Evolutionary conservation across 2,888 invertebrate species (phyloP).

Genomic region (Xylocampa areola): DNA sequence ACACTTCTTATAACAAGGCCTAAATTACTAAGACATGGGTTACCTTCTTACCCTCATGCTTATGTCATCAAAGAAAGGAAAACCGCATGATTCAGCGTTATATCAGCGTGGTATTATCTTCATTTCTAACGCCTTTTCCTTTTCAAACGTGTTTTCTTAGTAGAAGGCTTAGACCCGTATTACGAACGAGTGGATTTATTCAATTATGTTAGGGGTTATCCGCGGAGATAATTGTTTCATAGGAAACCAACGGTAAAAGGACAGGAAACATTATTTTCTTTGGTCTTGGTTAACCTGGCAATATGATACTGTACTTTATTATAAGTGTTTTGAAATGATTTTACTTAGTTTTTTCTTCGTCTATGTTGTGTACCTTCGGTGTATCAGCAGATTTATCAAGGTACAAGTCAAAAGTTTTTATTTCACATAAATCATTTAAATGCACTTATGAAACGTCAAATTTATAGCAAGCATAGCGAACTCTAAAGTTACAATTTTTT

Average conservation of each 20-base stretch:
- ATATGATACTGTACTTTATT: background rate
- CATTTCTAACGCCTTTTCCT: constrained; percentile 21
- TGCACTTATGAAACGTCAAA: too few relatives aligned
- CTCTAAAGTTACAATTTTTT: too few relatives aligned
- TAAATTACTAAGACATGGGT: constrained; percentile 32
- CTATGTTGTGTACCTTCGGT: too few relatives aligned
- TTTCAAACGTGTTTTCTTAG: constrained; percentile 14
- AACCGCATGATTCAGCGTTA: constrained; percentile 35
- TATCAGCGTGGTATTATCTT: constrained; percentile 14
- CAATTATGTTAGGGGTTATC: constrained; percentile 4
- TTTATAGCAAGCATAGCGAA: too few relatives aligned
- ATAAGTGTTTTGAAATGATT: too few relatives aligned
- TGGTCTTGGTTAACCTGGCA: background rate
- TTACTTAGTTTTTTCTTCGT: background rate
- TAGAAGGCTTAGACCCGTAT: background rate
- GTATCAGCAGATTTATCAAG: too few relatives aligned
- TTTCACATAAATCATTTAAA: too few relatives aligned
- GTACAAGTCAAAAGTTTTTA: too few relatives aligned
- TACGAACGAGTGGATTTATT: constrained; percentile 9
- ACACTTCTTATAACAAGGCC: background rate
- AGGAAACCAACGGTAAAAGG: constrained; percentile 5
- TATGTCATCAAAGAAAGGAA: constrained; percentile 30
- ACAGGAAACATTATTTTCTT: constrained; percentile 5
- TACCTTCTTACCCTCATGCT: constrained; percentile 21
- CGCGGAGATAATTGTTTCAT: constrained; percentile 15